These are phyloP conservation scores for Acanthisitta chloris DNA, from an alignment of 2,113 vertebrate genomes.

Conservation along the genomic window DNA sequence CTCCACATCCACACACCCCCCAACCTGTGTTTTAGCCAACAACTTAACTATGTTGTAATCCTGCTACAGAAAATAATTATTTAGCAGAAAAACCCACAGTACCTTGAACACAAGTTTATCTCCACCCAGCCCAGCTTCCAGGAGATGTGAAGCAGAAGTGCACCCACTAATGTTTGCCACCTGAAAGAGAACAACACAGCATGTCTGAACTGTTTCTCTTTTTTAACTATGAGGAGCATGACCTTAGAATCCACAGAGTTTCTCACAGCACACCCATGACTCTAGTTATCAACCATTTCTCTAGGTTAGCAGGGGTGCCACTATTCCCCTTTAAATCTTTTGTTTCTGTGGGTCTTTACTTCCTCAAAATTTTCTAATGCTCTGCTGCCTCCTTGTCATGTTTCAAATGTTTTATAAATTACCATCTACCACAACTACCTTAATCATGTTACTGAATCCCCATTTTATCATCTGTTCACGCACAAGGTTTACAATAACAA, in stretches of 20 bases:
- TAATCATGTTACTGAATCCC: background rate
- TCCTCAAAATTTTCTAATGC: background rate
- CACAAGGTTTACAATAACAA: background rate
- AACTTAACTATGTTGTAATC: background rate
- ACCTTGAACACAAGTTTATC: conserved; percentile 85
- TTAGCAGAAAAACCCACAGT: background rate
- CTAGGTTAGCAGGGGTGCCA: background rate
- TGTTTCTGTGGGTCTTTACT: background rate
- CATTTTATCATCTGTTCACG: background rate
- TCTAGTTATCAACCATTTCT: background rate
- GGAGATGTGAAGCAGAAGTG: conserved; percentile 82
- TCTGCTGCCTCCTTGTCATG: background rate
- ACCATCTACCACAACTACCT: background rate
- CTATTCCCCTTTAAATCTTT: background rate
- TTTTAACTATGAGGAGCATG: background rate
- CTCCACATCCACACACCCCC: no score
- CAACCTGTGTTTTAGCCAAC: background rate
- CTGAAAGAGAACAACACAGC: conserved; percentile 67
- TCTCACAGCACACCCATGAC: background rate
- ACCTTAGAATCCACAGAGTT: background rate
- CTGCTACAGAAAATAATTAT: background rate
- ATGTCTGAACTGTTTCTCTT: background rate
- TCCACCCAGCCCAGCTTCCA: conserved; percentile 92
- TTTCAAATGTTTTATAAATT: background rate
- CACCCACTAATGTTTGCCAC: conserved; percentile 90